Evolutionary conservation across 2,888 invertebrate species (phyloP).

Genomic region (Parnassius glacialis): DNA sequence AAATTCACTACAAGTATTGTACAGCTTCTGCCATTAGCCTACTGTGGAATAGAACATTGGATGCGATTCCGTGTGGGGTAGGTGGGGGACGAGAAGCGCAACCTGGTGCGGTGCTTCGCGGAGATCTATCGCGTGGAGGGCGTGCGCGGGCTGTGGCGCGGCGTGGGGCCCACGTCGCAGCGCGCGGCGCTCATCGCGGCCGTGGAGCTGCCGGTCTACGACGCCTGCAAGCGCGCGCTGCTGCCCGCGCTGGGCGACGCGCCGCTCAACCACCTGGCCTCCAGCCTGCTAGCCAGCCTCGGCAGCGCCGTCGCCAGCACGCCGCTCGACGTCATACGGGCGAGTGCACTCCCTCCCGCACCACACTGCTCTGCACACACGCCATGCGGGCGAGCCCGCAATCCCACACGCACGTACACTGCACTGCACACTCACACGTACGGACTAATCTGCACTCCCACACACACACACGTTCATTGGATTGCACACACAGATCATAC

Average conservation of each 20-base stretch:
- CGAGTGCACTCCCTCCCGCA: conserved; percentile 45
- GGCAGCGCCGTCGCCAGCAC: conserved; percentile 96
- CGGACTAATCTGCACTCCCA: conserved; percentile 77
- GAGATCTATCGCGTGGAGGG: conserved; percentile 93
- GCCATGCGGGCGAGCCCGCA: too few species aligned
- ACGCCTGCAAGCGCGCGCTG: conserved; percentile 90
- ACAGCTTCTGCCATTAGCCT: too few species aligned
- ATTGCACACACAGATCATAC: too few species aligned
- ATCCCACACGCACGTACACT: too few species aligned
- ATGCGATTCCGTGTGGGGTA: conserved; percentile 31
- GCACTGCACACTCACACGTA: conserved; percentile 53
- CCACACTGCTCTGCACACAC: too few species aligned
- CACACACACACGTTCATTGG: too few species aligned
- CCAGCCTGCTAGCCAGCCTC: conserved; percentile 94
- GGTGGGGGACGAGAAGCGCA: conserved; percentile 81
- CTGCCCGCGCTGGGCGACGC: conserved; percentile 87
- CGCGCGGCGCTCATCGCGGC: conserved; percentile 96
- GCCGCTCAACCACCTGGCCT: conserved; percentile 91
- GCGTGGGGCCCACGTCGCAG: conserved; percentile 95
- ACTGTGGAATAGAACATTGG: too few species aligned
- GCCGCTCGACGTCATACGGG: conserved; percentile 95
- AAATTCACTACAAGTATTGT: too few species aligned
- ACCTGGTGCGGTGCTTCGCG: conserved; percentile 88
- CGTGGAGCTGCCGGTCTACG: conserved; percentile 96
- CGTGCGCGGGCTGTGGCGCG: conserved; percentile 92